Base-by-base conservation (phyloP, 2,113 vertebrate genomes). In the Xiphophorus couchianus region DNA sequence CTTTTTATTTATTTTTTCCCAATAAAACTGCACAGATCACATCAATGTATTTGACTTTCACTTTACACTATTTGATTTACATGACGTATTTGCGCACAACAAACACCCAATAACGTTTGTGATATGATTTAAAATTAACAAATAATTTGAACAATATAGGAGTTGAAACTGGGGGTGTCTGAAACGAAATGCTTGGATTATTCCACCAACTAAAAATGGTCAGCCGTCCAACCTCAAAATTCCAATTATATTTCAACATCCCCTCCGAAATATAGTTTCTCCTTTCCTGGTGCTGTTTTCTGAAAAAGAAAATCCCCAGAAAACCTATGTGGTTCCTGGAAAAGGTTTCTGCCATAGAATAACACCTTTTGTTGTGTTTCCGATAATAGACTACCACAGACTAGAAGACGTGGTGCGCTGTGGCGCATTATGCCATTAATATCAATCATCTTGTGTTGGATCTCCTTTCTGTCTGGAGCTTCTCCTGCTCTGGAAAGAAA, bases 401-500 rank as follows among this genome's bases (percentile, higher is more conserved):
- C 54, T 64, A 27, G 33, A 30, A 68, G 76, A 39, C 33, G 69
- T 30, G 44, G 28, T 9, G 30, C 48, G 25, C 68, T 69, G 54
- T 69, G 84, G 84, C 44, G 58, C 71, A 25, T 70, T 75, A 51
- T 27, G 33, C 61, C 69, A 64, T 81, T 64, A 81, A 81, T 74
- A 35, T 66, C 74, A 86, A 69, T 84, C 76, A 61, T 44, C 76
- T 71, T 42, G 28, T 58, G 68, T 48, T 66, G 70, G 75, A n/a
- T 63, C 61, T 76, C n/a, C 51, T 62, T 81, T 75, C 35, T 76
- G 33, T 74, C 58, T 28, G 1, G 37, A 33, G 37, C 17, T 79
- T 76, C 25, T 79, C 74, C 25, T 51, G 60, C 42, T 60, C n/a
- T n/a, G 29, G 33, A 76, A 69, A 72, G 54, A 80, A 78, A 77